Evolutionary conservation across 2,113 vertebrate genomes (phyloP), one percentile per base, ranked within the genome.

Genomic region (Anguilla rostrata): DNA sequence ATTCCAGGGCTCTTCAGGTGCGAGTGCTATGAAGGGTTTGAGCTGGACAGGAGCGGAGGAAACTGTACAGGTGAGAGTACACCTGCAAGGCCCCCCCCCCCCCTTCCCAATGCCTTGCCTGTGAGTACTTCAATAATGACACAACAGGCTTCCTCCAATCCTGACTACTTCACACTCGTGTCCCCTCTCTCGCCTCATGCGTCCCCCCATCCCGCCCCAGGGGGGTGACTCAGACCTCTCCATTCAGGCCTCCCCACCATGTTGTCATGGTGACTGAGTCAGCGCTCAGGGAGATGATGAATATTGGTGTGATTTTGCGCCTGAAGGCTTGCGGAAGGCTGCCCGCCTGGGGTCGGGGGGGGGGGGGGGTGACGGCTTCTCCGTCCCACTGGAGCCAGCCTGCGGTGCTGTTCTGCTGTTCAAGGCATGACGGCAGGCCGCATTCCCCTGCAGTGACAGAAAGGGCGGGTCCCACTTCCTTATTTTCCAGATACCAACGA

Each of bases 1-100:
- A 97, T 98, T 6, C 98, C 97, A 0, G 98, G 98, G 9, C 95
- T 99, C 43, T 99, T 99, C 91, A 95, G 97, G 71, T 99, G 98
- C 0, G 95, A 97, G 40, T 99, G 98, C 87, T 95, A 96, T 86
- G 88, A 93, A 3, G 98, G 98, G 83, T 99, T 98, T 0, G 98
- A 99, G 86, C 88, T 99, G 94, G 98, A 99, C 95, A 93, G 96
- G 86, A 99, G 96, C 39, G 98, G 98, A 41, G 98, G 98, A 0
- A 99, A 99, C 95, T 99, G 98, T 92, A 99, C 98, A 95, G 98
- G 98, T 99, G 93, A 91, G 78, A 8, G 46, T 40, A 20, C 60
- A 81, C 75, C 26, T 40, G n/a, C 66, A n/a, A n/a, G 14, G 18
- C 14, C 56, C 18, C 56, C 26, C n/a, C 26, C n/a, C 53, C 16